Percentiles rank a stretch among this genome's conserved stretches.
Conservation (phyloP, 2,888 invertebrate species). For the Pseudeuparius sepicola region DNA sequence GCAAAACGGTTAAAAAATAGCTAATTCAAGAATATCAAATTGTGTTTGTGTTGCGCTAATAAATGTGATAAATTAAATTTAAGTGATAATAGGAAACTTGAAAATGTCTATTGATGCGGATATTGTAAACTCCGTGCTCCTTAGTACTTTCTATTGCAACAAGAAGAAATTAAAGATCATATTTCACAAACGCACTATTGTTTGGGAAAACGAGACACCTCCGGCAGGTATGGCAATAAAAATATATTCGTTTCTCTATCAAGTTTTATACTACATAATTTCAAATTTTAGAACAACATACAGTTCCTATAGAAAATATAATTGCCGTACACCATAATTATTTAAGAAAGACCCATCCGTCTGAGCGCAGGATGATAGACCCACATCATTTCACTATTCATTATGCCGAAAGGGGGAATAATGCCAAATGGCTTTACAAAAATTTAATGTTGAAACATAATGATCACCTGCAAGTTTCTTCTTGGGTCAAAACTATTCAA, state of each 20-base stretch:
- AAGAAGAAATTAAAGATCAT: constrained; percentile 53
- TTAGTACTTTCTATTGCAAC: constrained; percentile 47
- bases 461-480: constrained; percentile 49
- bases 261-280: too few species aligned
- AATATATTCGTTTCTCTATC: constrained; percentile 5
- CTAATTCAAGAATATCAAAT: too few species aligned
- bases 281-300: constrained; percentile 45
- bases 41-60: too few species aligned
- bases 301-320: constrained; percentile 47
- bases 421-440: constrained; percentile 50
- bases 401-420: constrained; percentile 47
- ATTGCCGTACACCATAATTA: constrained; percentile 44
- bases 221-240: constrained; percentile 42
- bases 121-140: constrained; percentile 33
- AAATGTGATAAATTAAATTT: too few species aligned
- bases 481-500: constrained; percentile 51
- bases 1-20: too few species aligned
- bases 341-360: constrained; percentile 34
- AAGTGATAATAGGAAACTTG: too few species aligned
- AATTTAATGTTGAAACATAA: constrained; percentile 48
- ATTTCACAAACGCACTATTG: constrained; percentile 50
- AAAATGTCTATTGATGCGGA: constrained; percentile 30
- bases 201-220: constrained; percentile 52
- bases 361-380: constrained; percentile 32
- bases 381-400: constrained; percentile 50